Conservation (phyloP, 37 sponge, comb jelly and placozoan species). For the Dysidea cf. avara region DNA sequence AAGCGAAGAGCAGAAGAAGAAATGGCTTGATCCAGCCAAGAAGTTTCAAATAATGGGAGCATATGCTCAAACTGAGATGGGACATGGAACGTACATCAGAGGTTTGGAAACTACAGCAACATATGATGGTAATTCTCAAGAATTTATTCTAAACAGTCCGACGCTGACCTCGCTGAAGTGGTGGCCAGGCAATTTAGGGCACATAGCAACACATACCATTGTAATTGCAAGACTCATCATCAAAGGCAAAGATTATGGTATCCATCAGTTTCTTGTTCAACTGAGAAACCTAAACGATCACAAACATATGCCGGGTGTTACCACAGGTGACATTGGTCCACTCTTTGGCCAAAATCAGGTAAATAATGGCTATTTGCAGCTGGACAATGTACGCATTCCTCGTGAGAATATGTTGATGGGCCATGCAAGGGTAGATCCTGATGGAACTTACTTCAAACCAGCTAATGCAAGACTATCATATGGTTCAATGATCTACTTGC, state of each 20-base stretch:
- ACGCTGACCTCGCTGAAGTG: conserved; percentile 87
- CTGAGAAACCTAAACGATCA: conserved; percentile 85
- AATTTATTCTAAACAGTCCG: conserved; percentile 82
- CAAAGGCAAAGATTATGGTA: conserved; percentile 69
- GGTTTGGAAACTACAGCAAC: conserved; percentile 92
- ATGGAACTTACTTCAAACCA: conserved; percentile 78
- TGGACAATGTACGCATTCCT: conserved; percentile 86
- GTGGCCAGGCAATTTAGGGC: conserved; percentile 91
- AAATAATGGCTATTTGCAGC: conserved; percentile 86
- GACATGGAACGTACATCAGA: conserved; percentile 86
- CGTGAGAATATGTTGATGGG: conserved; percentile 90
- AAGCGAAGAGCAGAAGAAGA: conserved; percentile 75
- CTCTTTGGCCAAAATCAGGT: conserved; percentile 74
- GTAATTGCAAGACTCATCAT: conserved; percentile 79
- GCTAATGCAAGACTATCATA: conserved; percentile 70
- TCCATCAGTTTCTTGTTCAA: conserved; percentile 84
- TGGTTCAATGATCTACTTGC: conserved; percentile 83
- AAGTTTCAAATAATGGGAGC: conserved; percentile 78
- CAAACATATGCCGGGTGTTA: conserved; percentile 87
- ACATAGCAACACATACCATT: conserved; percentile 74
- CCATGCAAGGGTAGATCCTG: conserved; percentile 74
- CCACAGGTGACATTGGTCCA: conserved; percentile 92
- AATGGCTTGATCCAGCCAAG: conserved; percentile 73
- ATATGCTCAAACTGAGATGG: conserved; percentile 94
- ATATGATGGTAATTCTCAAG: conserved; percentile 66